A percentile compares a stretch with the other conserved stretches of the same genome.
Evolutionary conservation across 64 coral and sea anemone genomes (phyloP).

Genomic region (Dendrophyllia cribrosa): DNA sequence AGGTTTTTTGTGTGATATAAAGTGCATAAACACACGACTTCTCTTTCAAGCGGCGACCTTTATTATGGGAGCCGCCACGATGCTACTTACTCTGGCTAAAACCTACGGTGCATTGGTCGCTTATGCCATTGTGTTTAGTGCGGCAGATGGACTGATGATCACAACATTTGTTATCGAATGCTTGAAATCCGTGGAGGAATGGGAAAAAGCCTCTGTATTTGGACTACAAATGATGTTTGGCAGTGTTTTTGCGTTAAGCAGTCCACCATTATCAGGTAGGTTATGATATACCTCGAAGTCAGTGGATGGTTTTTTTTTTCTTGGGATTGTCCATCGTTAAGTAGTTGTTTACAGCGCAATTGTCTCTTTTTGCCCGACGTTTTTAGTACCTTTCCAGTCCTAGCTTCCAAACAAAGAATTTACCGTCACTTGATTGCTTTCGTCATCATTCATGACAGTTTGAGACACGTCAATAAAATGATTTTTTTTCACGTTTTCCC

Average conservation of each 20-base stretch:
- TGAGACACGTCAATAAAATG: too few species aligned
- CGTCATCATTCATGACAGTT: too few species aligned
- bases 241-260: background rate
- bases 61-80: conserved; percentile 13
- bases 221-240: background rate
- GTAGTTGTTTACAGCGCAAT: too few species aligned
- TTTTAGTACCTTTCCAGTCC: too few species aligned
- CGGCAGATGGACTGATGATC: conserved; percentile 28
- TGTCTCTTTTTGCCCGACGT: too few species aligned
- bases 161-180: conserved; percentile 15
- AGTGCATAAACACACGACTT: background rate
- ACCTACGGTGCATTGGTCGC: conserved; percentile 15
- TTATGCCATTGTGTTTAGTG: conserved; percentile 37
- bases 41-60: background rate
- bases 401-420: too few species aligned
- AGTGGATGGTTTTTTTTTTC: too few species aligned
- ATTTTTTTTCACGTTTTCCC: too few species aligned
- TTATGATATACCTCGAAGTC: background rate
- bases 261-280: conserved; percentile 19
- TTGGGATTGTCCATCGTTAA: too few species aligned
- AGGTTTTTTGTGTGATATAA: conserved; percentile 12
- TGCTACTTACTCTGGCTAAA: conserved; percentile 7
- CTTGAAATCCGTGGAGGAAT: conserved; percentile 2
- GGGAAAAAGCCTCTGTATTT: background rate
- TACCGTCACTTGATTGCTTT: too few species aligned